Evolutionary conservation across 2,888 invertebrate species (phyloP).

Genomic region (Timema podura): DNA sequence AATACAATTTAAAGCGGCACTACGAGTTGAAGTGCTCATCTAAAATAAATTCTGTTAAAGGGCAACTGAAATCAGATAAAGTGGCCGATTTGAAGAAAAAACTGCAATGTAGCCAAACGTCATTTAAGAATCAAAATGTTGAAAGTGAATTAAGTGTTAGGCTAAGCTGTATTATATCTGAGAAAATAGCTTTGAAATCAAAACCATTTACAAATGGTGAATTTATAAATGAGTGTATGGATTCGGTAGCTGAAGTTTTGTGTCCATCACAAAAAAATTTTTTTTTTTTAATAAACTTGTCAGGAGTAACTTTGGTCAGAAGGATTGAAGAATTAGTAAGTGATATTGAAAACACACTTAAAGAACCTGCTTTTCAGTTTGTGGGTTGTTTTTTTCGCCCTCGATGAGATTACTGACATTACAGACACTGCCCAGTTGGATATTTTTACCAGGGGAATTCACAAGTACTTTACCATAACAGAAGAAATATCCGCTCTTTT

Average conservation of each 20-base stretch:
- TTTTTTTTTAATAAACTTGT: background rate
- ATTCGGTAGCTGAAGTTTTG: background rate
- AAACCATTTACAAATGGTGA: background rate
- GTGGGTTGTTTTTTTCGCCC: background rate
- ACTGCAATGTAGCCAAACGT: background rate
- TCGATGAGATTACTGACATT: conserved; percentile 4
- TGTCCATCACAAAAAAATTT: conserved; percentile 1
- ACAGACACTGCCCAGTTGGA: background rate
- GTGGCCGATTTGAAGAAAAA: background rate
- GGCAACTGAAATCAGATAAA: background rate
- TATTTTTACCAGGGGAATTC: conserved; percentile 9
- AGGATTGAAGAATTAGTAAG: background rate
- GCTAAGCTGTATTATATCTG: background rate
- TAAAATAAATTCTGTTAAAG: background rate
- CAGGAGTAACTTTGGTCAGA: conserved; percentile 1
- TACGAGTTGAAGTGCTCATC: background rate
- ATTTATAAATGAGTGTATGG: conserved; percentile 1
- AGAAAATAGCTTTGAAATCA: background rate
- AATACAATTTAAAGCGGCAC: conserved; percentile 1
- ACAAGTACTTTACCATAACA: background rate
- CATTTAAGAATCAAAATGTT: background rate
- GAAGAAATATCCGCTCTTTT: background rate
- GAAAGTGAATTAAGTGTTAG: conserved; percentile 4
- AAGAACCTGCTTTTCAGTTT: background rate
- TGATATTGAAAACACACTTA: background rate